These are phyloP conservation scores for Struthidea cinerea DNA, from an alignment of 2,113 vertebrate genomes.

Conservation along the genomic window DNA sequence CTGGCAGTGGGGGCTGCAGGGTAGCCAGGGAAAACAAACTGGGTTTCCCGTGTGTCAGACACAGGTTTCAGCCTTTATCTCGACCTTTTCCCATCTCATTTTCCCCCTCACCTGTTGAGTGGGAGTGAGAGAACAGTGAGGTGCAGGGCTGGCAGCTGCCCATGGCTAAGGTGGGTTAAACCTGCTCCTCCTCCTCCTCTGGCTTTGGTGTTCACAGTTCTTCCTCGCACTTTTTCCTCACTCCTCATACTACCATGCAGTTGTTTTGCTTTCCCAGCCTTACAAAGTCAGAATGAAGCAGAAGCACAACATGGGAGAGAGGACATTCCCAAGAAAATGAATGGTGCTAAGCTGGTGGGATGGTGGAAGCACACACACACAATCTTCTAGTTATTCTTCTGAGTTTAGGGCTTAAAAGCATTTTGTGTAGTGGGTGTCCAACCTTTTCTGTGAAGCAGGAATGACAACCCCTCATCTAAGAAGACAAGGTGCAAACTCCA, in stretches of 20 bases:
- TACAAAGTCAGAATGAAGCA: neutral
- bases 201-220: neutral
- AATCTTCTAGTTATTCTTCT: neutral
- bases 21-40: neutral
- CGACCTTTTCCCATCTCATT: neutral
- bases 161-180: neutral
- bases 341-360: neutral
- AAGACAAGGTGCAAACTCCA: neutral
- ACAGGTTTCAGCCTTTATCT: neutral
- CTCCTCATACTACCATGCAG: neutral
- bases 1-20: neutral
- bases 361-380: neutral
- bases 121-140: neutral
- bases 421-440: neutral
- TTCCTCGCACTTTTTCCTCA: neutral
- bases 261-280: neutral
- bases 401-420: neutral
- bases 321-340: neutral
- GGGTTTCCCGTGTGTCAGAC: accelerated
- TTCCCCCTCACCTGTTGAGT: neutral
- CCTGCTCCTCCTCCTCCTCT: neutral
- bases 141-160: neutral
- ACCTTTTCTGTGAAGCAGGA: neutral
- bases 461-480: neutral
- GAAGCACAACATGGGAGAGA: neutral